These are phyloP conservation scores for Oryzias celebensis DNA, from an alignment of 2,113 vertebrate genomes.

Conservation along the genomic window DNA sequence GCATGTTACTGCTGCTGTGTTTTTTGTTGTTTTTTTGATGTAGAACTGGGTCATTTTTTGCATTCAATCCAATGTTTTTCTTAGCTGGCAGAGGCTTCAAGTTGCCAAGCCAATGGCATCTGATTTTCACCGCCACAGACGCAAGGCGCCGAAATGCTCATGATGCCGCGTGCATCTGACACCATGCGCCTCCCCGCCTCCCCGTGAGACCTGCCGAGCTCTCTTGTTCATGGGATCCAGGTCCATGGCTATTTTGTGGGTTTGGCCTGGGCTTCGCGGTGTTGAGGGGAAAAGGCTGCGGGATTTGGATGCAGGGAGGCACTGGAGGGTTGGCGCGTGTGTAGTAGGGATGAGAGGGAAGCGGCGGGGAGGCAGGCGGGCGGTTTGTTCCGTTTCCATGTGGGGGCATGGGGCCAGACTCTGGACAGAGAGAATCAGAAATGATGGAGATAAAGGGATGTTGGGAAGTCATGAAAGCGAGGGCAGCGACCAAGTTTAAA, in stretches of 20 bases:
- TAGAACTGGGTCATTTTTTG: slow-evolving; percentile 62
- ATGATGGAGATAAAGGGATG: slow-evolving; percentile 24
- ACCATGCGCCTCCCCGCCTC: slow-evolving; percentile 50
- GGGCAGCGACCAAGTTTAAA: slow-evolving; percentile 4
- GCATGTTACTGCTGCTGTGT: slow-evolving; percentile 32
- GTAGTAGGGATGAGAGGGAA: slow-evolving; percentile 71
- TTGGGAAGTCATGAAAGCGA: slow-evolving; percentile 24
- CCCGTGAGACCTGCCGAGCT: slow-evolving; percentile 47
- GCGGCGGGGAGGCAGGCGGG: slow-evolving; percentile 57
- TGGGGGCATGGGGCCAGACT: slow-evolving; percentile 55
- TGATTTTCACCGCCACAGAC: slow-evolving; percentile 31
- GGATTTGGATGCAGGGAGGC: slow-evolving; percentile 58
- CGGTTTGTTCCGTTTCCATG: slow-evolving; percentile 71
- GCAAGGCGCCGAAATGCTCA: slow-evolving; percentile 29
- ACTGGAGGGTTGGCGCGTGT: slow-evolving; percentile 61
- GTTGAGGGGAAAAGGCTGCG: slow-evolving; percentile 55
- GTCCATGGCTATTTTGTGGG: slow-evolving; percentile 63
- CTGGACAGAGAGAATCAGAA: slow-evolving; percentile 52
- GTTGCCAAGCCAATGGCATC: slow-evolving; percentile 32
- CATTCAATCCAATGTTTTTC: slow-evolving; percentile 37
- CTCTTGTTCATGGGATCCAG: slow-evolving; percentile 59
- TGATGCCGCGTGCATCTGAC: slow-evolving; percentile 47
- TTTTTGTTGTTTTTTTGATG: slow-evolving; percentile 32
- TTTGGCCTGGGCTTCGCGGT: slow-evolving; percentile 40
- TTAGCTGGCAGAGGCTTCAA: slow-evolving; percentile 30